These are phyloP conservation scores for Himalopsyche tibetana DNA, from an alignment of 2,888 invertebrate genomes.

Conservation along the genomic window DNA sequence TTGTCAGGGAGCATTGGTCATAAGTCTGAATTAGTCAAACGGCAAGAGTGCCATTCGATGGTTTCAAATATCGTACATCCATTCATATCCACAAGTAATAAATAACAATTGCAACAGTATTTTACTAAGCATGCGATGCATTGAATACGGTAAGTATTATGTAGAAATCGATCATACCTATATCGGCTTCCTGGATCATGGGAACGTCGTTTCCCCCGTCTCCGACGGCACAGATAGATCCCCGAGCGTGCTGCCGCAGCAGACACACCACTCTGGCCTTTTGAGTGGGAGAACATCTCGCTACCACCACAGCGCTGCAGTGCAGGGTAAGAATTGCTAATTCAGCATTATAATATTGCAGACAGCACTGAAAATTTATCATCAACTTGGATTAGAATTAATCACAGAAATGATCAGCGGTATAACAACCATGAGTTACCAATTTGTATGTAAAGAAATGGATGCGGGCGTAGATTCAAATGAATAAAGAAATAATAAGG, in stretches of 20 bases:
- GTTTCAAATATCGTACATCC: no score
- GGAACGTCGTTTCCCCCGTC: conserved; percentile 97
- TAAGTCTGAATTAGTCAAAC: no score
- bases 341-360: conserved; percentile 83
- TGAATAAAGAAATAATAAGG: no score
- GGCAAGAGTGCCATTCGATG: no score
- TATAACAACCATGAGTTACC: no score
- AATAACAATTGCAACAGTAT: no score
- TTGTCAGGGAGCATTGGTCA: no score
- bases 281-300: conserved; percentile 94
- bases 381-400: neutral
- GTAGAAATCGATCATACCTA: conserved; percentile 77
- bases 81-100: no score
- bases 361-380: conserved; percentile 75
- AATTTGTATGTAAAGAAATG: no score
- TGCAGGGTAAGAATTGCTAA: conserved; percentile 84
- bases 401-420: neutral
- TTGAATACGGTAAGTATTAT: no score
- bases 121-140: no score
- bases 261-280: conserved; percentile 84
- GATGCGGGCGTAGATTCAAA: no score
- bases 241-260: conserved; percentile 69
- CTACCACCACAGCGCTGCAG: conserved; percentile 90
- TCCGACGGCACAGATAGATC: conserved; percentile 94
- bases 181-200: conserved; percentile 98